Evolutionary conservation across 2,888 invertebrate genomes (phyloP).

Genomic region (Drosophila subsilvestris): DNA sequence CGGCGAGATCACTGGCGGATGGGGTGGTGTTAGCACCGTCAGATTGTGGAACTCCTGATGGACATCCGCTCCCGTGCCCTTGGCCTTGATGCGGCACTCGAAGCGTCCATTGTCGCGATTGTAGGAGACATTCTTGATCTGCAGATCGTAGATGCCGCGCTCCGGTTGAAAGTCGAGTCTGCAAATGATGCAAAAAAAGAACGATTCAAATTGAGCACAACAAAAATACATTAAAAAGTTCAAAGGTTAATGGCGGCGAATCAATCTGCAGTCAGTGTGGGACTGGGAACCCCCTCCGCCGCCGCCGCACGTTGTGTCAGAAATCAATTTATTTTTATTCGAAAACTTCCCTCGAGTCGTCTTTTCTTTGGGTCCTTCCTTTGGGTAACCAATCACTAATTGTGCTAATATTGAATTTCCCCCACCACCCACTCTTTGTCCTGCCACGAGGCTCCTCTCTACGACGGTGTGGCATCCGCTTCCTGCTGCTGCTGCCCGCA

Average conservation of each 20-base stretch:
- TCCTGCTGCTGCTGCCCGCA: slow-evolving; percentile 54
- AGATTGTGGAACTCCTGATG: slow-evolving; percentile 93
- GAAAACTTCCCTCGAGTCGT: slow-evolving; percentile 36
- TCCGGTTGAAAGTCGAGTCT: slow-evolving; percentile 92
- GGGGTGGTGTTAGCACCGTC: slow-evolving; percentile 93
- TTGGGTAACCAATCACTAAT: slow-evolving; percentile 57
- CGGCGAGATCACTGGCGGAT: slow-evolving; percentile 91
- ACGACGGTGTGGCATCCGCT: slow-evolving; percentile 14
- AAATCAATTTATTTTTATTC: slow-evolving; percentile 66
- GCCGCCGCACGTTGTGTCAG: slow-evolving; percentile 2
- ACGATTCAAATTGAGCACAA: neutral
- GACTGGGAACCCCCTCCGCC: neutral
- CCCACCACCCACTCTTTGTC: slow-evolving; percentile 16
- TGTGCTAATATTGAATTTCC: slow-evolving; percentile 75
- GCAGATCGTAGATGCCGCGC: slow-evolving; percentile 93
- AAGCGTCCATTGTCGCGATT: slow-evolving; percentile 95
- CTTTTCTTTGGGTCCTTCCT: neutral
- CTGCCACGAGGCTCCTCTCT: slow-evolving; percentile 5
- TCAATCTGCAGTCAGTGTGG: slow-evolving; percentile 6
- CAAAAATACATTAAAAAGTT: slow-evolving; percentile 4
- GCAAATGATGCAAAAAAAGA: slow-evolving; percentile 70
- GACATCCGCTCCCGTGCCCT: slow-evolving; percentile 92
- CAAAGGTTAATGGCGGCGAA: slow-evolving; percentile 17
- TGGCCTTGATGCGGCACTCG: slow-evolving; percentile 94
- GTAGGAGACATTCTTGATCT: slow-evolving; percentile 95